Conservation (phyloP, 2,888 invertebrate genomes). For the Arctia plantaginis region DNA sequence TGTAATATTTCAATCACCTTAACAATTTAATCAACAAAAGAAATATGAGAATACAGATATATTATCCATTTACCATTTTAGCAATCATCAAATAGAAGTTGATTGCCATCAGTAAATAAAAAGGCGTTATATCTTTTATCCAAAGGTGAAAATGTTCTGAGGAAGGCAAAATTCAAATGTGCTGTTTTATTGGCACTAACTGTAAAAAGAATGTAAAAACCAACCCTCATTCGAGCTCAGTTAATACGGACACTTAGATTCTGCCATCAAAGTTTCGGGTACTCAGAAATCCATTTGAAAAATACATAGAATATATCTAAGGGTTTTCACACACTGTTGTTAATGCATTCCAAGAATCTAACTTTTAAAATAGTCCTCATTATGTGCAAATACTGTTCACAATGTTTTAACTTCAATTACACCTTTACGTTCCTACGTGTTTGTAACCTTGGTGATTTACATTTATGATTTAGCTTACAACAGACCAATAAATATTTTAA, state of each 20-base stretch:
- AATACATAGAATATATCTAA: constrained; percentile 76
- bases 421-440: neutral
- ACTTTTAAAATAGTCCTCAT: neutral
- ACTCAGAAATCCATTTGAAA: constrained; percentile 87
- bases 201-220: constrained; percentile 80
- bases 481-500: neutral
- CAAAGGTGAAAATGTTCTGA: constrained; percentile 51
- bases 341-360: neutral
- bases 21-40: constrained; percentile 3
- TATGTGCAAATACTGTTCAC: neutral
- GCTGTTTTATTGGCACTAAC: constrained; percentile 76
- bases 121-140: constrained; percentile 44
- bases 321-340: constrained; percentile 28
- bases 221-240: constrained; percentile 67
- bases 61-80: constrained; percentile 4
- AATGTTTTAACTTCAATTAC: neutral
- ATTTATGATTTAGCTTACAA: neutral
- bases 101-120: constrained; percentile 49
- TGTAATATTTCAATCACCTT: neutral
- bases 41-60: neutral
- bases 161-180: constrained; percentile 73
- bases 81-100: constrained; percentile 18
- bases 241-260: constrained; percentile 83
- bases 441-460: too few species aligned
- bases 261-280: constrained; percentile 82